Percentiles rank a stretch among this genome's conserved stretches.
Conservation (phyloP, 2,113 vertebrate species). For the Heteronetta atricapilla region DNA sequence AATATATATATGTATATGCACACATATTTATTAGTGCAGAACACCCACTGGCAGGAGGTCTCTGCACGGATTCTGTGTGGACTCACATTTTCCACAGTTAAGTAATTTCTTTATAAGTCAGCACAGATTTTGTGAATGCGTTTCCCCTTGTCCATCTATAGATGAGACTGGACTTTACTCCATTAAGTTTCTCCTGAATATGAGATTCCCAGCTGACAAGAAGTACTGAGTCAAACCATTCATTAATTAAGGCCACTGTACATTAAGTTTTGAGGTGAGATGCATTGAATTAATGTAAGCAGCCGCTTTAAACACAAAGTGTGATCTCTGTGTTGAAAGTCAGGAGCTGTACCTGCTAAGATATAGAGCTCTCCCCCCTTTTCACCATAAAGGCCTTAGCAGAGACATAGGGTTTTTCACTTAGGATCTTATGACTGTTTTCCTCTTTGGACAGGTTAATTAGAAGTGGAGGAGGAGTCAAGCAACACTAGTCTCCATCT, state of each 20-base stretch:
- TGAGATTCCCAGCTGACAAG: not conserved
- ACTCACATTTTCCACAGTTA: not conserved
- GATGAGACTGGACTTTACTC: not conserved
- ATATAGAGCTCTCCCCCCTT: not conserved
- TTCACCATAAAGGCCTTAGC: not conserved
- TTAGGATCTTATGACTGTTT: not conserved
- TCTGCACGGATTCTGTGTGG: not conserved
- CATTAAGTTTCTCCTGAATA: not conserved
- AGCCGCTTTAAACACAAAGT: constrained; percentile 24
- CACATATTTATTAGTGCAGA: not conserved
- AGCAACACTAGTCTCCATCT: not conserved
- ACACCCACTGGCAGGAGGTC: not conserved
- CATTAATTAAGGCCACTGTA: not conserved
- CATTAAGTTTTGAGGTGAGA: not conserved
- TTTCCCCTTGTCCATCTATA: not conserved
- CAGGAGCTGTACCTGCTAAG: not conserved
- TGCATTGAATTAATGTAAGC: constrained; percentile 1
- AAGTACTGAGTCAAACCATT: not conserved
- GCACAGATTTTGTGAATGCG: not conserved
- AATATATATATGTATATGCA: not conserved
- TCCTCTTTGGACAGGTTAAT: constrained; percentile 28
- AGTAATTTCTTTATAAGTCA: not conserved
- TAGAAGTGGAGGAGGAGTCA: not conserved
- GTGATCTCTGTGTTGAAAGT: constrained; percentile 55
- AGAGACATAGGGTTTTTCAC: constrained; percentile 7